Evolutionary conservation across 2,113 vertebrate species (phyloP).

Genomic region (Entelurus aequoreus): DNA sequence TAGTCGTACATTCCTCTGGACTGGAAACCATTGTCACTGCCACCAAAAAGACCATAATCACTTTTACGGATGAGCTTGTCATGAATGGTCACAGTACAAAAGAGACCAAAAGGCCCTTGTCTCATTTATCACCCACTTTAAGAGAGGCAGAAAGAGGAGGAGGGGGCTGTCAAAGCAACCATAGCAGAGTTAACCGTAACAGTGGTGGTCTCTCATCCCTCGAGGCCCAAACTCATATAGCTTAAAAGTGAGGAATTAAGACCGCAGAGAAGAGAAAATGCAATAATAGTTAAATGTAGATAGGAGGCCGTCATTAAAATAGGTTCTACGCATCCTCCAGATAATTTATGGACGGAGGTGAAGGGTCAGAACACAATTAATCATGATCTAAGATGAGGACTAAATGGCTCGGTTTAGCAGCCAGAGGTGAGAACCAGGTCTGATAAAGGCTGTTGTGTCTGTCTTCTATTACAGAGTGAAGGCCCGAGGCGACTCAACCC

Average conservation of each 20-base stretch:
- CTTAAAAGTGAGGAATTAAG: slow-evolving; percentile 33
- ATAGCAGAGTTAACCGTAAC: slow-evolving; percentile 35
- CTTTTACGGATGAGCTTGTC: slow-evolving; percentile 67
- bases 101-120: slow-evolving; percentile 64
- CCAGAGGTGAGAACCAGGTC: slow-evolving; percentile 66
- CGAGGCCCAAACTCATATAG: slow-evolving; percentile 33
- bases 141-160: slow-evolving; percentile 41
- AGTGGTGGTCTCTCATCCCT: slow-evolving; percentile 49
- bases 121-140: slow-evolving; percentile 72
- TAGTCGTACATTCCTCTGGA: slow-evolving; percentile 36
- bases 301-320: not conserved
- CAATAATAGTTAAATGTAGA: slow-evolving; percentile 27
- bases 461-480: slow-evolving; percentile 68
- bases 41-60: slow-evolving; percentile 48
- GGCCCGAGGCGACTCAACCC: slow-evolving; percentile 52
- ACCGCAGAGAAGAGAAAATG: slow-evolving; percentile 11
- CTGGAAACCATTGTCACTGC: slow-evolving; percentile 54
- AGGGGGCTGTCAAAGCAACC: slow-evolving; percentile 53
- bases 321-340: slow-evolving; percentile 39
- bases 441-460: slow-evolving; percentile 64
- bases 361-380: slow-evolving; percentile 72
- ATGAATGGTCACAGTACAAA: slow-evolving; percentile 66
- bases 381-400: slow-evolving; percentile 64
- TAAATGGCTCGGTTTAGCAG: slow-evolving; percentile 60
- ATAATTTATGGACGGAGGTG: slow-evolving; percentile 64